Base-by-base conservation (phyloP, 1,140 invertebrate genomes). In the Onthophagus taurus region DNA sequence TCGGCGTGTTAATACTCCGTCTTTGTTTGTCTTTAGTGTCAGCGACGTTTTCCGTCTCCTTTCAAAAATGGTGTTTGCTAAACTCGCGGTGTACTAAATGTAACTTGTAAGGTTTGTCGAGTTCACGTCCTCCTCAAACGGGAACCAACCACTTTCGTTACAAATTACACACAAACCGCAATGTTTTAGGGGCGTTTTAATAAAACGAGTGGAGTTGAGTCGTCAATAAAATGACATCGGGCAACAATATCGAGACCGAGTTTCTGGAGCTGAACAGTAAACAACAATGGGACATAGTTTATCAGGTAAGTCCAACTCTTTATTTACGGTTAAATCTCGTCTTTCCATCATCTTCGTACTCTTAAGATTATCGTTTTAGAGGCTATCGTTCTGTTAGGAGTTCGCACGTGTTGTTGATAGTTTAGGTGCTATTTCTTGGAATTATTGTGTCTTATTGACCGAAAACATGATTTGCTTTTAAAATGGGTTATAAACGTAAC, bases 171-270 rank as follows among this genome's bases (percentile, higher is more conserved):
- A 31, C 26, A 19, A 34, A 31, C 34, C 36, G 30, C 37, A 19
- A 31, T 30, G 30, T 42, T 42, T 31, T 42, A 31, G 26, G 30
- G 26, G 29, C 30, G n/a, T 30, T 30, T n/a, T 42, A 42, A 20
- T 31, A 30, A 18, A 14, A 16, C 31, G 31, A 31, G 17, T 31
- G 21, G 20, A 30, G 20, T 42, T 42, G 29, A 31, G 20, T 30
- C 29, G 29, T 42, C 20, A 30, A 31, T 31, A 59, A 45, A 49
- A 62, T 62, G 58, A 55, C 53, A 51, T 51, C 57, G 30, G 48
- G 70, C 48, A 74, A 71, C 58, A 72, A 69, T 50, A 69, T 84
- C 46, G 80, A 82, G 66, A 69, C 69, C 3, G 80, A 83, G 66
- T 84, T 78, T 61, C 67, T 70, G 48, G 72, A 79, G 52, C 73